A percentile compares a stretch with the other conserved stretches of the same genome.
phyloP scores from a whole-genome alignment of 2,113 vertebrate genomes.

The Gambusia affinis region DNA sequence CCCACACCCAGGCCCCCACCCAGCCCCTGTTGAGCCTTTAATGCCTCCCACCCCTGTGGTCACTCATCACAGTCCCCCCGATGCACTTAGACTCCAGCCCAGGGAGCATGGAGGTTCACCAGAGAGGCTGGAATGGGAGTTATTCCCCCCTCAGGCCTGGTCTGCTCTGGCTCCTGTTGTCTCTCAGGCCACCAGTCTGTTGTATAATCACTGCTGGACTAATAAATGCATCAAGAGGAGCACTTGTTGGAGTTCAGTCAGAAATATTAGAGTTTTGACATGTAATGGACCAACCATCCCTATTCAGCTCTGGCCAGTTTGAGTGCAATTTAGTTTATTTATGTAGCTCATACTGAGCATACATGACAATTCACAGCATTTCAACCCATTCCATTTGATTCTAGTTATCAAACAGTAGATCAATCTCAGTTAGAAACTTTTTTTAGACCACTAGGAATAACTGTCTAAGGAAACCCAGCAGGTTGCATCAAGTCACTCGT shows the following conservation, averaged over 20 bases:
- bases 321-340: too few species aligned
- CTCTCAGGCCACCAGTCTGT: constrained; percentile 25
- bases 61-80: constrained; percentile 66
- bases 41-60: constrained; percentile 71
- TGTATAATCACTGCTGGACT: constrained; percentile 16
- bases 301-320: too few species aligned
- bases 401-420: too few species aligned
- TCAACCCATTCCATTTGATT: too few species aligned
- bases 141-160: constrained; percentile 67
- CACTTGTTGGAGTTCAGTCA: background rate
- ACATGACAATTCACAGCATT: too few species aligned
- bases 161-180: constrained; percentile 62
- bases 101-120: constrained; percentile 56
- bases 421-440: too few species aligned
- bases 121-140: constrained; percentile 67
- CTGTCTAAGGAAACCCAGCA: too few species aligned
- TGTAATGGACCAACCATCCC: background rate
- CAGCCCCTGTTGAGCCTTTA: constrained; percentile 62
- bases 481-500: too few species aligned
- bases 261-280: background rate
- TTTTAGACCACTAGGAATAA: too few species aligned
- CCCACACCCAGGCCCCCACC: constrained; percentile 35
- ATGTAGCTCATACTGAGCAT: too few species aligned
- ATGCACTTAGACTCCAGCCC: constrained; percentile 50
- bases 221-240: constrained; percentile 8